A percentile compares a stretch with the other conserved stretches of the same genome.
phyloP scores from a whole-genome alignment of 2,113 vertebrate species.

The Butorides virescens region DNA sequence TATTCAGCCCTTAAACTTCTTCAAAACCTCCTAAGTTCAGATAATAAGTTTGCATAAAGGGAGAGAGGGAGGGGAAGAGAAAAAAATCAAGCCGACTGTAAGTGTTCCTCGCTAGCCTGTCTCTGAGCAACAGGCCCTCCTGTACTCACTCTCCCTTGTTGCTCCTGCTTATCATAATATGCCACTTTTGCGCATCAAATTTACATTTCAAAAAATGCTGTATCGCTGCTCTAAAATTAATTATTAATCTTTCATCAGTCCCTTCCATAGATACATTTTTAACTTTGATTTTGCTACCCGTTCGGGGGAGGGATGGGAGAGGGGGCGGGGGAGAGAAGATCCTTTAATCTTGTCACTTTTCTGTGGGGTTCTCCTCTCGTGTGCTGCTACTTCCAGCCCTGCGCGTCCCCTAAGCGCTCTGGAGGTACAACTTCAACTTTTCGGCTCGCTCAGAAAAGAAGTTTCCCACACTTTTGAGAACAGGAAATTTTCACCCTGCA shows the following conservation, averaged over 20 bases:
- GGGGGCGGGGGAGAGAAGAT: slow-evolving; percentile 47
- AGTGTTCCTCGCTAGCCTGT: slow-evolving; percentile 45
- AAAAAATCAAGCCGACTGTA: slow-evolving; percentile 11
- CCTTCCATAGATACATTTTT: slow-evolving; percentile 71
- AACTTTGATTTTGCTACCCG: slow-evolving; percentile 72
- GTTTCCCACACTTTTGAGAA: neutral
- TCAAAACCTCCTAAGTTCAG: slow-evolving; percentile 24
- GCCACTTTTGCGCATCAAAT: slow-evolving; percentile 69
- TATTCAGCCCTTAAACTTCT: slow-evolving; percentile 44
- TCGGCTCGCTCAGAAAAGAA: neutral
- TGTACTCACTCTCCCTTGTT: slow-evolving; percentile 45
- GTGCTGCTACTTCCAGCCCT: slow-evolving; percentile 33
- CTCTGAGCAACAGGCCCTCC: slow-evolving; percentile 59
- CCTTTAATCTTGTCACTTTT: slow-evolving; percentile 69
- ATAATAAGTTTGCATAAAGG: slow-evolving; percentile 65
- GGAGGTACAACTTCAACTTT: slow-evolving; percentile 3
- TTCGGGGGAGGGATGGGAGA: slow-evolving; percentile 37
- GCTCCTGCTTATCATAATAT: slow-evolving; percentile 69
- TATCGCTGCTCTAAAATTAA: slow-evolving; percentile 73
- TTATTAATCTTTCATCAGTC: slow-evolving; percentile 74
- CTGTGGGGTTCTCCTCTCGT: slow-evolving; percentile 41
- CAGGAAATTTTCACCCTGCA: neutral
- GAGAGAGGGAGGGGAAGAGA: slow-evolving; percentile 11
- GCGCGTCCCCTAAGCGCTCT: neutral
- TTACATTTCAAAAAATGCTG: slow-evolving; percentile 78